Base-by-base conservation (phyloP, 2,888 invertebrate species). In the Chrysotoxum bicinctum region DNA sequence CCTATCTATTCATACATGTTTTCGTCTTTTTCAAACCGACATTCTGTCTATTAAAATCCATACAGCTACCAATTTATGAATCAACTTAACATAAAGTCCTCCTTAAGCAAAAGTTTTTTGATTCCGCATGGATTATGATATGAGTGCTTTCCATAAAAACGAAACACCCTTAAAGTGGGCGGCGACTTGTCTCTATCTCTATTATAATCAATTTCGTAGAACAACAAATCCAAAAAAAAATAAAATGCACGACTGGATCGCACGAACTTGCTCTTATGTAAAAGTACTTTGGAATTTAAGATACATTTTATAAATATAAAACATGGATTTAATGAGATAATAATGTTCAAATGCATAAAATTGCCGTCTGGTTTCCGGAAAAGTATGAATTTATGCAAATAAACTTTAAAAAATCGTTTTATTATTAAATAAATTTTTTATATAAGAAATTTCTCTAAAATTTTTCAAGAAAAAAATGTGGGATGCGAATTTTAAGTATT, bases 61-160 rank as follows among this genome's bases (percentile, higher is more conserved):
- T n/a, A 16, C 8, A 43, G 16, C 8, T 62, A 16, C 0, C 5
- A 21, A 19, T 66, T 66, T 48, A 64, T 45, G 43, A 48, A n/a
- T 19, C 32, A n/a, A 50, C 50, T 66, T 50, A 37, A 10, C 12
- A 35, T 35, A 7, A 50, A 50, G 50, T 50, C 14, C 16, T 7
- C 12, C 43, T 32, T 21, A 52, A n/a, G 58, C 50, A 37, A 75
- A 84, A 76, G 72, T 80, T 72, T 66, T 43, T 84, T 40, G 45
- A 68, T 54, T 76, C 54, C 50, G 30, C 75, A 66, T 72, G 66
- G 72, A 40, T 45, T 72, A 52, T 43, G 40, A 48, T 72, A 72
- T 45, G 56, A 68, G 40, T 58, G 35, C 45, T n/a, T 30, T n/a
- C 37, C 50, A 58, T 64, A 32, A 23, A 70, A 75, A 45, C 14